Evolutionary conservation across 2,797 vertebrate genomes (phyloP), one percentile per base, ranked within the genome.

Genomic region (Cuculus canorus): DNA sequence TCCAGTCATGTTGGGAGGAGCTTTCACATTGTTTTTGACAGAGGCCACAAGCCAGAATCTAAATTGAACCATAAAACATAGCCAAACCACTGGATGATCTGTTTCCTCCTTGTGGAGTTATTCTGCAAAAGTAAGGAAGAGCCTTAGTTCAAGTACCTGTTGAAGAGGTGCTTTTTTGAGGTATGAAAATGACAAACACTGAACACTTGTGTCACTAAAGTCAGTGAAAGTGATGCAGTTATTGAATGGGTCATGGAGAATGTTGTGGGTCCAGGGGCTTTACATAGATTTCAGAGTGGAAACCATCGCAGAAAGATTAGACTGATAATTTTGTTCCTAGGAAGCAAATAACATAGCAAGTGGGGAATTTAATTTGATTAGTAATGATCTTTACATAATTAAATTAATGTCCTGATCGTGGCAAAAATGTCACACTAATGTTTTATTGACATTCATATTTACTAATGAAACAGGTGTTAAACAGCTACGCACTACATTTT

Each of bases 371-470:
- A 95, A 94, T 95, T 15, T 92, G 95, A 94, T 95, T 96, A 96
- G 86, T 88, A 75, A 84, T 50, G 37, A 85, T 82, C 68, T 86
- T 88, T 92, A 77, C 91, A 39, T 97, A 94, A 95, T 95, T 90
- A 93, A 95, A 87, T 97, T 91, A 97, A 82, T 92, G 91, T 59
- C 93, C 77, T 93, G 77, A 88, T 68, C 65, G 80, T 90, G 78
- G 86, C 61, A 47, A 96, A 48, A 96, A 96, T 97, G 95, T 93
- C 96, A 93, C 90, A 95, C 94, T 96, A 95, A 33, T 94, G 95
- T 97, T 92, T 96, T 83, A 75, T 77, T 93, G 81, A 43, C 75
- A 93, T 94, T 96, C 52, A 3, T 87, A 17, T 93, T 93, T 92
- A 84, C 86, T 84, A 65, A 76, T 65, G 82, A 93, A 78, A 32